Base-by-base conservation (phyloP, 2,888 invertebrate genomes). In the Pammene aurita region DNA sequence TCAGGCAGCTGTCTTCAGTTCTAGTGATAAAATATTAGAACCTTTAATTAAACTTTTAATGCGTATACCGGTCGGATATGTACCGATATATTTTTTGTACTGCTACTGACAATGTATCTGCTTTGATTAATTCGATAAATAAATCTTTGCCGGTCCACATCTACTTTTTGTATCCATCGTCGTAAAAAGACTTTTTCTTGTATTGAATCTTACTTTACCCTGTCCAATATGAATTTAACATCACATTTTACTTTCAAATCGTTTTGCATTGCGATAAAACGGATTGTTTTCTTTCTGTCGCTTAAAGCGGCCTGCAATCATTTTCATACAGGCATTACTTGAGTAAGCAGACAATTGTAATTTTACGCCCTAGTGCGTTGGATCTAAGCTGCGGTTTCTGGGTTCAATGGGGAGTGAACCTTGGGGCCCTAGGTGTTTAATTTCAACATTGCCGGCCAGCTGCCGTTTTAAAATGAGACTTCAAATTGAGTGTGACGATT, bases 361-460 rank as follows among this genome's bases (percentile, higher is more conserved):
- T 89, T 89, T 90, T 81, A 85, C 84, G 84, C 85, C 76, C 83
- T 83, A 84, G 78, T 84, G 84, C 83, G 78, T 72, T 80, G 81
- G 83, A 78, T 80, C 80, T 85, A 79, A 81, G 78, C 82, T 82
- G 78, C 78, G 78, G 81, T 77, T 79, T 82, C 80, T 82, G 60
- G 65, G 69, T 46, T 57, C 60, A 41, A n/a, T 5, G 35, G 38
- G 52, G n/a, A 18, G 10, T n/a, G 18, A 54, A 54, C 34, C 60
- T 38, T 46, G 42, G 34, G 16, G 10, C 6, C 44, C 64, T 44
- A 26, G 42, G 58, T 10, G 11, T 35, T 56, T 10, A 14, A 60
- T 35, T 16, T 35, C 34, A 16, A 60, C 41, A 42, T 11, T 35
- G 38, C 44, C 1, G 6, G 38, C n/a, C 58, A 58, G 58, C 57